Evolutionary conservation across 2,113 vertebrate genomes (phyloP).

Genomic region (Xiphophorus maculatus): DNA sequence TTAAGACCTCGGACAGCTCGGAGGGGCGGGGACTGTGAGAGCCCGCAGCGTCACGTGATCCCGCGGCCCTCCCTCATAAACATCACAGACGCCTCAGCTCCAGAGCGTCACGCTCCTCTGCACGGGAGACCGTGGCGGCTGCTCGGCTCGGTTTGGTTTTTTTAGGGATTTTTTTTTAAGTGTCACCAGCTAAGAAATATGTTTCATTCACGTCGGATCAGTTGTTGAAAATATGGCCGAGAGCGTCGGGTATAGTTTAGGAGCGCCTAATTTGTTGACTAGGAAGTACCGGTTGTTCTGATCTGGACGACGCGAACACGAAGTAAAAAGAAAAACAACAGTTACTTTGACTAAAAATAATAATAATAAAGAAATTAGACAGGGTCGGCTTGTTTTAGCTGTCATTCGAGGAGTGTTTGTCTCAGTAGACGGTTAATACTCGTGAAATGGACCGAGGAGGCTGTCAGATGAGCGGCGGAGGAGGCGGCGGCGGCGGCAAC

Average conservation of each 20-base stretch:
- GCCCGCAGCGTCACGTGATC: constrained; percentile 60
- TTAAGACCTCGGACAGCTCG: constrained; percentile 13
- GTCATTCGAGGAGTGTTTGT: neutral
- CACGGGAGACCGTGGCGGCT: neutral
- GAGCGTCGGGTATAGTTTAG: neutral
- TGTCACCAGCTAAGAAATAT: fast-evolving
- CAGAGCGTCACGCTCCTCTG: neutral
- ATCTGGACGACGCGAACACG: constrained; percentile 20
- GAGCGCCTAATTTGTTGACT: constrained; percentile 15
- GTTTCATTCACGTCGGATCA: neutral
- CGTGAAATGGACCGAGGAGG: constrained; percentile 80
- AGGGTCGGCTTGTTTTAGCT: neutral
- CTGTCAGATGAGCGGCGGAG: constrained; percentile 75
- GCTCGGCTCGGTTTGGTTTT: neutral
- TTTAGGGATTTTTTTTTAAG: neutral
- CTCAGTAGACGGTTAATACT: neutral
- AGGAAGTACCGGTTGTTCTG: constrained; percentile 33
- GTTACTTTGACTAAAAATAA: neutral
- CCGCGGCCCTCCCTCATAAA: constrained; percentile 58
- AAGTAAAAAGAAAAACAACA: neutral
- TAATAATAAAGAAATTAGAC: neutral
- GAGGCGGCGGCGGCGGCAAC: constrained; percentile 2
- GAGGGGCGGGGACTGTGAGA: neutral
- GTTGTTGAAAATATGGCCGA: neutral
- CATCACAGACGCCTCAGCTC: constrained; percentile 33